Evolutionary conservation across 2,888 invertebrate species (phyloP).

Genomic region (Mystacides longicornis): DNA sequence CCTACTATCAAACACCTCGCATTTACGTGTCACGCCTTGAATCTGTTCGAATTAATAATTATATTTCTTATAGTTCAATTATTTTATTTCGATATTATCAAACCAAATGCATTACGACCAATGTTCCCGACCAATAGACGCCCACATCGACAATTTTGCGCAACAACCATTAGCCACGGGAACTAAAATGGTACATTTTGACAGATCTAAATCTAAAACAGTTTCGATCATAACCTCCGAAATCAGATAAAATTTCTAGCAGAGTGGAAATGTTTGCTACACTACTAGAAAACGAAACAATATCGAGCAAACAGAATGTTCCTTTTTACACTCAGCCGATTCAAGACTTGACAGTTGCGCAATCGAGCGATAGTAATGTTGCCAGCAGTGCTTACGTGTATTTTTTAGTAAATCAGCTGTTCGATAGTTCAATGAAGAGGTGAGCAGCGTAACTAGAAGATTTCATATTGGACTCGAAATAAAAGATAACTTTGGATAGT

Average conservation of each 20-base stretch:
- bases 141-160: neutral
- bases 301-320: neutral
- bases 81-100: neutral
- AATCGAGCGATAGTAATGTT: neutral
- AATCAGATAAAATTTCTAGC: neutral
- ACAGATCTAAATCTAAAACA: neutral
- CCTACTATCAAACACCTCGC: slow-evolving; percentile 16
- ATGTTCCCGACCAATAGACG: neutral
- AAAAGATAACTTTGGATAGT: no score
- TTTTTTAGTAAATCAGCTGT: neutral
- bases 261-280: neutral
- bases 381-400: neutral
- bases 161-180: neutral
- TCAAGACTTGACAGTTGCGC: neutral
- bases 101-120: neutral
- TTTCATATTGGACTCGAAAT: no score
- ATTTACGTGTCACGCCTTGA: slow-evolving; percentile 19
- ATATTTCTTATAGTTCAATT: neutral
- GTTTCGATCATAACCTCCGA: neutral
- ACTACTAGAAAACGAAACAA: neutral
- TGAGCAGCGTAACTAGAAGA: neutral
- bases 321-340: neutral
- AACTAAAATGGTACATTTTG: neutral
- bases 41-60: neutral
- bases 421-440: neutral